Evolutionary conservation across 2,888 invertebrate species (phyloP).

Genomic region (Congeria kusceri): DNA sequence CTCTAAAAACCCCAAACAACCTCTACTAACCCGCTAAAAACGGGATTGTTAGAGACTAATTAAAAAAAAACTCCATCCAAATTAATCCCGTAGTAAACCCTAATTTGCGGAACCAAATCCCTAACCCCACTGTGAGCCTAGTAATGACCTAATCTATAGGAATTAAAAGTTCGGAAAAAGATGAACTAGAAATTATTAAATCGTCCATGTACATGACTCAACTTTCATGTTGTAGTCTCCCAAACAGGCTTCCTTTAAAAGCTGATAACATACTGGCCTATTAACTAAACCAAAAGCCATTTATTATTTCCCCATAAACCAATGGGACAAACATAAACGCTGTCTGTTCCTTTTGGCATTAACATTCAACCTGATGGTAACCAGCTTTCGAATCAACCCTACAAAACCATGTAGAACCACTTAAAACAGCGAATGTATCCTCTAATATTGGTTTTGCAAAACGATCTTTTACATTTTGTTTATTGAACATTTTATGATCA

Average conservation of each 20-base stretch:
- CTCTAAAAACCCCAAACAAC: too few relatives aligned
- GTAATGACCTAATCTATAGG: too few relatives aligned
- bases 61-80: too few relatives aligned
- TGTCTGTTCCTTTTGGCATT: neutral
- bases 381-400: too few relatives aligned
- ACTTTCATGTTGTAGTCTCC: constrained; percentile 6
- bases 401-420: neutral
- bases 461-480: neutral
- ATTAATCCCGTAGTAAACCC: too few relatives aligned
- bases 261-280: neutral
- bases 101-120: too few relatives aligned
- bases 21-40: too few relatives aligned
- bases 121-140: neutral
- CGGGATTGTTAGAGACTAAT: too few relatives aligned
- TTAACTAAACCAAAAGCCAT: neutral
- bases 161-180: too few relatives aligned
- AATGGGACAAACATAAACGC: neutral
- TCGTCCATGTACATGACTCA: constrained; percentile 7
- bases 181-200: too few relatives aligned
- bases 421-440: neutral
- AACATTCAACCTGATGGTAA: neutral
- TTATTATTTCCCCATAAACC: neutral
- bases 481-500: constrained; percentile 1
- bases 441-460: neutral
- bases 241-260: neutral